Base-by-base conservation (phyloP, 2,888 invertebrate genomes). In the Hirtodrosophila alboralis region DNA sequence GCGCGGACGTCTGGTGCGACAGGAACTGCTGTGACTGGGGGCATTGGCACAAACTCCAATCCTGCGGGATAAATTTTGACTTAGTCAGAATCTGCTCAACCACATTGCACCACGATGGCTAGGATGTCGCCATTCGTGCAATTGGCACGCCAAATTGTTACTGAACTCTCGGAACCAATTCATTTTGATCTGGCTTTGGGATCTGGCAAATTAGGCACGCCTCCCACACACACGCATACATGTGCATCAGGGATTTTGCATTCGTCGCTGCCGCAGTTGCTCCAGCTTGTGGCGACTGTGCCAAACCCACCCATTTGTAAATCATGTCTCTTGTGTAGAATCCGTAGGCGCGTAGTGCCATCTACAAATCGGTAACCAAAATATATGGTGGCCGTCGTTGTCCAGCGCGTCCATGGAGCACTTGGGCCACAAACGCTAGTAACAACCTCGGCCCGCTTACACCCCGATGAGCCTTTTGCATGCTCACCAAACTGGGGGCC, bases 21-120 rank as follows among this genome's bases (percentile, higher is more conserved):
- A 68, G 83, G 44, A 52, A 23, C 62, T 59, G 44, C 37, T 41
- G 40, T 21, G 47, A 44, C 34, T 48, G 54, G 41, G 44, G 44
- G 53, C 31, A 34, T 38, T 58, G 54, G 41, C 73, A 66, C 6
- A 68, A 78, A 33, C 33, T 12, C 3, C 31, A 60, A 43, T 64
- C 47, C 21, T 14, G 6, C 13, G 16, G 49, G 13, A 48, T 38
- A 56, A n/a, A 56, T 43, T 58, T 60, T 47, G 40, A 64, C 21
- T 12, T 41, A 45, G 14, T 31, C 43, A 31, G 30, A 36, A 56
- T 10, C 9, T 30, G 34, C 30, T 54, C 12, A 4, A 0, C 10
- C 1, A 70, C 44, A 69, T 85, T 69, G 88, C 81, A 86, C 86
- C 60, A 76, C 81, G 47, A 86, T 83, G 88, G 88, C 88, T 88